Base-by-base conservation (phyloP, 2,113 vertebrate species). In the Perccottus glenii region DNA sequence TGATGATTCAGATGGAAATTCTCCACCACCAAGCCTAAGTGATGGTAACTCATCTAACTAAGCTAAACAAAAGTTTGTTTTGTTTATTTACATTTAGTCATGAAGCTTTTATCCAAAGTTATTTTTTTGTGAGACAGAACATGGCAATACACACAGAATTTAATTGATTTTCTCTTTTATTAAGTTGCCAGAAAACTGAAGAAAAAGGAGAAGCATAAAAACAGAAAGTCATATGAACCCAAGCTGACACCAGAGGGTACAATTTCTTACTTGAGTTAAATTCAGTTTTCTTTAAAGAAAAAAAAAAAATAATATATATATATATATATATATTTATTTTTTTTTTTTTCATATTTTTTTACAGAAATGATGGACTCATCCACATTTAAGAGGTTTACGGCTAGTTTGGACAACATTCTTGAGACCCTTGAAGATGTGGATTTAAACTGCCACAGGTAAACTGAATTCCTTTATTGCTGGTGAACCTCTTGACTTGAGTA, bases 291-390 rank as follows among this genome's bases (percentile, higher is more conserved):
- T 52, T 11, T 9, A 14, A n/a, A 11, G 5, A 35, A 2, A 8
- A 36, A 4, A 4, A 16, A 2, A 50, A 62, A 46, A n/a, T n/a
- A n/a, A n/a, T n/a, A n/a, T n/a, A n/a, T n/a, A n/a, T n/a, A n/a
- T n/a, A n/a, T n/a, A n/a, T n/a, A n/a, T n/a, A n/a, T n/a, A n/a
- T n/a, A n/a, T n/a, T n/a, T n/a, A n/a, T 27, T 11, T 9, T 7
- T 16, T 27, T 59, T 1, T 77, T n/a, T n/a, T n/a, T n/a, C n/a
- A n/a, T n/a, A n/a, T 72, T 27, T 15, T 60, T 59, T 32, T 9
- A 69, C 65, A 98, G 98, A 99, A 94, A 93, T 95, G 93, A 95
- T 98, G 94, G 98, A 99, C 88, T 98, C 97, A 43, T 98, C 98
- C 4, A 95, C 95, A 36, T 99, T 96, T 85, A 99, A 98, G 81